Conservation (phyloP, 2,797 vertebrate species). For the Semaprochilodus insignis region DNA sequence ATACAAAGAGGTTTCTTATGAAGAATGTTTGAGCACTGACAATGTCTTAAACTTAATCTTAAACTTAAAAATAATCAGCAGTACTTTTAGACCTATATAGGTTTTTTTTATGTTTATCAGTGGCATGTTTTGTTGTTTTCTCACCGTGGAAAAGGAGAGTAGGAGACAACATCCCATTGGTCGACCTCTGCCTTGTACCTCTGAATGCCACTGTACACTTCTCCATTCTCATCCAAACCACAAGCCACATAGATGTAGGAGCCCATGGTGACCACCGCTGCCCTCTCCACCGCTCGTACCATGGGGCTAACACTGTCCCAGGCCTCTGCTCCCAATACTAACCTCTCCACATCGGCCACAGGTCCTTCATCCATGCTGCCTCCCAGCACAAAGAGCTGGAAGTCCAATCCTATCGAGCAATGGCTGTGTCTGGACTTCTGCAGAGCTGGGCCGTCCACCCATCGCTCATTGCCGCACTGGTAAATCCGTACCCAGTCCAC, state of each 20-base stretch:
- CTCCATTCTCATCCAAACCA: constrained; percentile 89
- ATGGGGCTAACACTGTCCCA: constrained; percentile 85
- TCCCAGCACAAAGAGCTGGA: constrained; percentile 83
- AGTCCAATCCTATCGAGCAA: constrained; percentile 81
- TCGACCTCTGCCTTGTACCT: constrained; percentile 78
- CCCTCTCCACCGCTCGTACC: constrained; percentile 86
- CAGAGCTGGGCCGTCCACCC: constrained; percentile 86
- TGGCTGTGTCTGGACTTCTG: constrained; percentile 87
- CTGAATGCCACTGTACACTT: constrained; percentile 86
- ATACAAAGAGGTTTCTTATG: no score
- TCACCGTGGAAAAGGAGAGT: constrained; percentile 87
- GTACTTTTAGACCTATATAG: background rate
- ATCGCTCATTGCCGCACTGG: constrained; percentile 77
- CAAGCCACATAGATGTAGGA: constrained; percentile 84
- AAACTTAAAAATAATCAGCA: background rate
- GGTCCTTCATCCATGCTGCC: constrained; percentile 86
- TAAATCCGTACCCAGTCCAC: constrained; percentile 90
- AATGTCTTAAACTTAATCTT: no score
- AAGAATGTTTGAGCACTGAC: no score
- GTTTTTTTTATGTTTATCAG: background rate
- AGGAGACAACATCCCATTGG: constrained; percentile 87
- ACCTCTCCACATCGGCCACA: constrained; percentile 80
- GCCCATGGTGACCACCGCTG: constrained; percentile 73
- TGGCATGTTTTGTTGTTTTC: constrained; percentile 38
- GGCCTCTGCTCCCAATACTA: constrained; percentile 73